Percentiles rank a stretch among this genome's conserved stretches.
Conservation (phyloP, 2,888 invertebrate species). For the Onchidella celtica region DNA sequence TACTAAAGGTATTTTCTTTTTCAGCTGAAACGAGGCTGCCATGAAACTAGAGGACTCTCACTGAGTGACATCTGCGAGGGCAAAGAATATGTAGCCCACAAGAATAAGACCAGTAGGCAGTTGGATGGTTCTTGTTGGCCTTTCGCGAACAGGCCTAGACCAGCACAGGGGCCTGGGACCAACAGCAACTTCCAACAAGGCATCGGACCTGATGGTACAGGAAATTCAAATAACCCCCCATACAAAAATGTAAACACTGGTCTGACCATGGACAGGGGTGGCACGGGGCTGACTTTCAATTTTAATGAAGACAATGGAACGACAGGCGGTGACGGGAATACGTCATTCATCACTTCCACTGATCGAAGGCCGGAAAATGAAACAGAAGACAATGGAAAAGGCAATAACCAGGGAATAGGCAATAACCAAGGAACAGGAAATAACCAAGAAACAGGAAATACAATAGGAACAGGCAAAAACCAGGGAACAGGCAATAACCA, state of each 20-base stretch:
- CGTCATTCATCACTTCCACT: no score
- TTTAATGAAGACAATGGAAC: background rate
- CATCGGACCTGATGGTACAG: no score
- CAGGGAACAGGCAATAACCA: background rate
- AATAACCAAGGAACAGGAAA: background rate
- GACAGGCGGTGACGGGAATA: background rate
- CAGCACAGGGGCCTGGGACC: no score
- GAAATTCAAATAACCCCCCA: no score
- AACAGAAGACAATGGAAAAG: background rate
- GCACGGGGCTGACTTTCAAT: background rate
- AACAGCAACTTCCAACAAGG: no score
- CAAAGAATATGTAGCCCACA: constrained; percentile 4
- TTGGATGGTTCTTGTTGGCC: background rate
- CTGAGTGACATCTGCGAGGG: background rate
- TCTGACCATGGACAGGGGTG: background rate
- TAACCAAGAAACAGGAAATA: background rate
- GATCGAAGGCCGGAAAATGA: no score
- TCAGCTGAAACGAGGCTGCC: background rate
- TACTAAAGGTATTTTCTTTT: background rate
- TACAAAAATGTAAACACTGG: no score
- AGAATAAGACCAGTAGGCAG: constrained; percentile 9
- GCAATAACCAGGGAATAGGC: background rate
- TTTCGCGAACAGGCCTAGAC: background rate
- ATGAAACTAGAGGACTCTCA: background rate
- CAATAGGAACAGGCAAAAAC: background rate